These are phyloP conservation scores for Dendroctonus ponderosae DNA, from an alignment of 1,140 invertebrate species.

Conservation along the genomic window DNA sequence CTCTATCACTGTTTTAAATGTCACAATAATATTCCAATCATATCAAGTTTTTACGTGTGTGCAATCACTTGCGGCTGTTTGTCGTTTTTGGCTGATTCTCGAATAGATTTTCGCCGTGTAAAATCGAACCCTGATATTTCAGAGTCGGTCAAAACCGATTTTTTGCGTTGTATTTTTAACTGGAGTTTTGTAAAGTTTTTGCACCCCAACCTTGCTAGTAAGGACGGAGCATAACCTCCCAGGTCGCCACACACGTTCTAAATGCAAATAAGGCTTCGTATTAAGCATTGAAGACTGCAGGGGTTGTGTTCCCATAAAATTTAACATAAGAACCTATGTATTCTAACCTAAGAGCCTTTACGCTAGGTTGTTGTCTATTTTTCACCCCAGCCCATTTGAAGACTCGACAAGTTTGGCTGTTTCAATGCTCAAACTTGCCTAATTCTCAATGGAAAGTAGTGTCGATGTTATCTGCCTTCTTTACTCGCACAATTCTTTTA, in stretches of 20 bases:
- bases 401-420: slow-evolving; percentile 13
- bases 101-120: not conserved
- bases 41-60: slow-evolving; percentile 40
- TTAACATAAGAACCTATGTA: slow-evolving; percentile 14
- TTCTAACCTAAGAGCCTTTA: slow-evolving; percentile 27
- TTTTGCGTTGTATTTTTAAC: slow-evolving; percentile 28
- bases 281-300: not conserved
- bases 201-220: slow-evolving; percentile 16
- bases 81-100: not conserved
- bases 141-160: not conserved
- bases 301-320: slow-evolving; percentile 12
- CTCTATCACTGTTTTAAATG: slow-evolving; percentile 25
- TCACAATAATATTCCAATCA: slow-evolving; percentile 35
- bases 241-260: not conserved
- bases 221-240: slow-evolving; percentile 13
- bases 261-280: no score
- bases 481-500: slow-evolving; percentile 33
- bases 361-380: slow-evolving; percentile 15
- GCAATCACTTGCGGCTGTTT: slow-evolving; percentile 38
- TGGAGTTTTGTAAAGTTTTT: slow-evolving; percentile 21
- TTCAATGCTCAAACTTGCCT: not conserved
- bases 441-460: slow-evolving; percentile 4
- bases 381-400: slow-evolving; percentile 19
- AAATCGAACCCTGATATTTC: not conserved
- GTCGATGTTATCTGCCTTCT: slow-evolving; percentile 30